Percentiles rank a stretch among this genome's conserved stretches.
Conservation (phyloP, 1,140 invertebrate species). For the Marisa cornuarietis region DNA sequence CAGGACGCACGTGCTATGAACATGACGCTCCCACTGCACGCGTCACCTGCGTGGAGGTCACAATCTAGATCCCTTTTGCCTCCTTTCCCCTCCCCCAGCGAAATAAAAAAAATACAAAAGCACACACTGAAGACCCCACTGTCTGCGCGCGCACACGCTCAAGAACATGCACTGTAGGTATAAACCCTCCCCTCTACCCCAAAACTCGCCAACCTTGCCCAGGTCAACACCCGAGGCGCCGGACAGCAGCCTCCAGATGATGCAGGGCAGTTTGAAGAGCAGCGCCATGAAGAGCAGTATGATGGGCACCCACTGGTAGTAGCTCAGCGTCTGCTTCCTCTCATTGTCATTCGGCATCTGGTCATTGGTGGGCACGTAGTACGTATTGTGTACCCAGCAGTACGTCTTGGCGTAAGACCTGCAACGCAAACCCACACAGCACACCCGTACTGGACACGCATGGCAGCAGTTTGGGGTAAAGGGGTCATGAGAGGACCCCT, state of each 20-base stretch:
- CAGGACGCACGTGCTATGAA: not conserved
- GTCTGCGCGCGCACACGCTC: too few relatives aligned
- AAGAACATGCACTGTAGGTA: too few relatives aligned
- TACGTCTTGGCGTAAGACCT: conserved; percentile 81
- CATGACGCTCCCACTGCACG: too few relatives aligned
- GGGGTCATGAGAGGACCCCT: too few relatives aligned
- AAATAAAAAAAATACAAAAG: too few relatives aligned
- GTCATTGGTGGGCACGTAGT: conserved; percentile 66
- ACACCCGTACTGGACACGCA: too few relatives aligned
- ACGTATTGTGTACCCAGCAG: conserved; percentile 96
- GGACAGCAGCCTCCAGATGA: conserved; percentile 63
- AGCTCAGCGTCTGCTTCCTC: conserved; percentile 48
- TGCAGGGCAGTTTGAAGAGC: conserved; percentile 65
- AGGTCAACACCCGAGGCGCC: conserved; percentile 48
- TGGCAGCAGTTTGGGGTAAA: too few relatives aligned
- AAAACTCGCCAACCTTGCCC: conserved; percentile 33
- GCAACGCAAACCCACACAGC: conserved; percentile 38
- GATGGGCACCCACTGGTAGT: conserved; percentile 69
- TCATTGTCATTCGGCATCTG: conserved; percentile 46
- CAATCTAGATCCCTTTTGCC: too few relatives aligned
- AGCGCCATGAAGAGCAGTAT: conserved; percentile 66
- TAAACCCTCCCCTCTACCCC: too few relatives aligned
- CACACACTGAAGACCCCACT: too few relatives aligned
- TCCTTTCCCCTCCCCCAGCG: too few relatives aligned
- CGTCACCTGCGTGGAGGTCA: too few relatives aligned